Conservation (phyloP, 2,888 invertebrate genomes). For the Therioaphis trifolii region DNA sequence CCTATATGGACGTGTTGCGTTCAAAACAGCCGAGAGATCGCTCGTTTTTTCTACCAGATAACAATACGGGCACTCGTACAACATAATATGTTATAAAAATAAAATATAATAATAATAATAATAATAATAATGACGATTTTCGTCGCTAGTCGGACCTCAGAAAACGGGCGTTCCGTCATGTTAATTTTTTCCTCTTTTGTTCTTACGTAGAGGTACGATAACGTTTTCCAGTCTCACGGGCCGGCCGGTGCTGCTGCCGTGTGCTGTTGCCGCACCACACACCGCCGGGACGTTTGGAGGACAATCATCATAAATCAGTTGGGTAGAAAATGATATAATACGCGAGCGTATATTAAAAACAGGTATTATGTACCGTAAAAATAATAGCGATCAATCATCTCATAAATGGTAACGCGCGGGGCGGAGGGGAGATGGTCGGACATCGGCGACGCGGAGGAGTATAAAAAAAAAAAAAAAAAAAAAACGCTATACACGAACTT, state of each 20-base stretch:
- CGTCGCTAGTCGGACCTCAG: too few relatives aligned
- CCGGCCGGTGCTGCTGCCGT: too few relatives aligned
- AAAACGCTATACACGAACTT: not conserved
- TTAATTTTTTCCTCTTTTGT: not conserved
- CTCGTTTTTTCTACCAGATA: not conserved
- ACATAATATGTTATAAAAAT: not conserved
- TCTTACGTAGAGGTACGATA: too few relatives aligned
- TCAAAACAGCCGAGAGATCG: not conserved
- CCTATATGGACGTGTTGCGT: too few relatives aligned
- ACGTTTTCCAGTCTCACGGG: not conserved
- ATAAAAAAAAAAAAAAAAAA: not conserved
- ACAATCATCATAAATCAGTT: conserved; percentile 26
- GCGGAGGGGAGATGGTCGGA: too few relatives aligned
- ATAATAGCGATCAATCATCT: conserved; percentile 25
- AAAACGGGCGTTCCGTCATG: not conserved
- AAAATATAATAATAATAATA: too few relatives aligned
- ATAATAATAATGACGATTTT: too few relatives aligned
- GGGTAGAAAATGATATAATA: not conserved
- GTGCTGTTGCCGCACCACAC: not conserved
- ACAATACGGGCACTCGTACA: not conserved
- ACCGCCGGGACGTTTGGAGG: not conserved
- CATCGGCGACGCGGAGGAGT: not conserved
- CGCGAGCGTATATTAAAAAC: not conserved
- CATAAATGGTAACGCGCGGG: not conserved
- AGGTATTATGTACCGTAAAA: conserved; percentile 16